phyloP scores from a whole-genome alignment of 2,113 vertebrate species.

The Gavialis gangeticus region DNA sequence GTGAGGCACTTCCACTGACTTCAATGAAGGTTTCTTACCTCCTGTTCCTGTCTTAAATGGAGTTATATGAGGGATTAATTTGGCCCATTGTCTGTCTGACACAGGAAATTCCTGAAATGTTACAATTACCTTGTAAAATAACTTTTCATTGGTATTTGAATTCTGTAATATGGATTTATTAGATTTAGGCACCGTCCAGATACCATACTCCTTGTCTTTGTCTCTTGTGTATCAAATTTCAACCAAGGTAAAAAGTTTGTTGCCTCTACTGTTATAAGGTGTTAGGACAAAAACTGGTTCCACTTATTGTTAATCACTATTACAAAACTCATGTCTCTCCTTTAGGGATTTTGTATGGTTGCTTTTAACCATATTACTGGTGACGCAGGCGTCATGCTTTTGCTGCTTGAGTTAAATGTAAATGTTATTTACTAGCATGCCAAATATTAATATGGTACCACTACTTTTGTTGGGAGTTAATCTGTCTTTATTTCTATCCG shows the following conservation, averaged over 20 bases:
- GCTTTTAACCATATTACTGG: slow-evolving; percentile 40
- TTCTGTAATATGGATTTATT: neutral
- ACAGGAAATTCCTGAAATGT: neutral
- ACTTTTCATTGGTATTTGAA: neutral
- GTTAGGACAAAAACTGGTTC: slow-evolving; percentile 10
- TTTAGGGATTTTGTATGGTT: slow-evolving; percentile 41
- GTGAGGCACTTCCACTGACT: slow-evolving; percentile 14
- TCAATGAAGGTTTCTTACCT: neutral
- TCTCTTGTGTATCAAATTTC: neutral
- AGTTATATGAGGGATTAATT: neutral
- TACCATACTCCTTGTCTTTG: neutral
- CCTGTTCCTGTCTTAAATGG: neutral
- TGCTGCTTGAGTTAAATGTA: slow-evolving; percentile 53
- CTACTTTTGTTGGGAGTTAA: slow-evolving; percentile 60
- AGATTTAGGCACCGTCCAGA: rapidly evolving
- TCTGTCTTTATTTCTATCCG: slow-evolving; percentile 63
- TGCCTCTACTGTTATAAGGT: neutral
- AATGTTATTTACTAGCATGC: slow-evolving; percentile 63
- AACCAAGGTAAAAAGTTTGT: neutral
- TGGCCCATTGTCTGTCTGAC: neutral
- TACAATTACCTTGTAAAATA: neutral
- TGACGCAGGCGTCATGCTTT: slow-evolving; percentile 80
- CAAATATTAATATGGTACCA: slow-evolving; percentile 57
- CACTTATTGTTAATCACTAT: neutral
- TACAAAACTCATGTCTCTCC: neutral